Evolutionary conservation across 2,888 invertebrate genomes (phyloP).

Genomic region (Nemoura dubitans): DNA sequence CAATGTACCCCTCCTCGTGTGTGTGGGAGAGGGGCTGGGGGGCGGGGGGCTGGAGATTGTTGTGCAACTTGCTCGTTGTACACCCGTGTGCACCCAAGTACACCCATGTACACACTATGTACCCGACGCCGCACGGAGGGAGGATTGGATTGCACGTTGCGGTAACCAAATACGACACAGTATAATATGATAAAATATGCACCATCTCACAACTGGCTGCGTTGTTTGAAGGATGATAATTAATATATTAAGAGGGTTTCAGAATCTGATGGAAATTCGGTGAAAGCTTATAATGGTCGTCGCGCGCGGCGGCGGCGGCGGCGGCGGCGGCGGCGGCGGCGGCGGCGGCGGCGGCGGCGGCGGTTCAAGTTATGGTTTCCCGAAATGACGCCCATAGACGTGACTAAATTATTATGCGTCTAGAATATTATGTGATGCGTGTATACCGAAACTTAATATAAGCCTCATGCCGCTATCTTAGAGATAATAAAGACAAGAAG

Average conservation of each 20-base stretch:
- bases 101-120: background rate
- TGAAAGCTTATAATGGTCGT: background rate
- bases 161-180: conserved; percentile 19
- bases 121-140: too few species aligned
- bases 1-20: too few species aligned
- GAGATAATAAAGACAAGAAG: background rate
- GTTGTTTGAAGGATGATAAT: conserved; percentile 17
- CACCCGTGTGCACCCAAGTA: background rate
- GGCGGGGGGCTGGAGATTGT: too few species aligned
- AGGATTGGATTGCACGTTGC: background rate
- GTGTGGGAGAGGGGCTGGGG: too few species aligned
- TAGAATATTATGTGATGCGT: too few species aligned
- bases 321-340: background rate
- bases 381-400: background rate
- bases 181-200: conserved; percentile 32
- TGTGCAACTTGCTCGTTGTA: too few species aligned
- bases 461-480: background rate
- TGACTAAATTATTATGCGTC: background rate
- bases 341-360: too few species aligned
- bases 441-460: background rate
- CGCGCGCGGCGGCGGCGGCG: background rate
- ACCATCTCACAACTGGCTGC: conserved; percentile 28
- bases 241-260: conserved; percentile 3
- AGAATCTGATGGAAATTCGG: background rate
- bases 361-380: background rate